These are phyloP conservation scores for Dioctria rufipes DNA, from an alignment of 2,888 invertebrate species.

Conservation along the genomic window DNA sequence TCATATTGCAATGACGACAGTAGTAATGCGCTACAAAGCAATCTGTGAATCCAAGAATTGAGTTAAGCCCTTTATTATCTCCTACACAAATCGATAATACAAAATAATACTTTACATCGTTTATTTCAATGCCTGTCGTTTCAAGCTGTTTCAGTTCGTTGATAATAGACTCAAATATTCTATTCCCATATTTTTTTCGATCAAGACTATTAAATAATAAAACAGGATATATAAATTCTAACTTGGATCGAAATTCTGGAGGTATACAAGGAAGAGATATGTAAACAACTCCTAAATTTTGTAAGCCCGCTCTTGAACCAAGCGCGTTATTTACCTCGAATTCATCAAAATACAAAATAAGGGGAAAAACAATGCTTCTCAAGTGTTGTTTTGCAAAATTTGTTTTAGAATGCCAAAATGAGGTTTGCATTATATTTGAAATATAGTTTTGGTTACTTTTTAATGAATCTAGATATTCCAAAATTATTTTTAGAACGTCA, in stretches of 20 bases:
- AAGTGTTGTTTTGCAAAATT: no score
- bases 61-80: conserved; percentile 60
- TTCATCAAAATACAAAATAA: no score
- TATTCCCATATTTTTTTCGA: conserved; percentile 51
- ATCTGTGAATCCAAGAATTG: conserved; percentile 41
- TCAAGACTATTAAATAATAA: conserved; percentile 54
- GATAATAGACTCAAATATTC: conserved; percentile 47
- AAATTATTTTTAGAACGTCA: not conserved
- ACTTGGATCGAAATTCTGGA: conserved; percentile 29
- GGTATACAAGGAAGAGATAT: conserved; percentile 46
- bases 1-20: conserved; percentile 56
- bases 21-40: conserved; percentile 55
- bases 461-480: not conserved
- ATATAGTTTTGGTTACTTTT: not conserved
- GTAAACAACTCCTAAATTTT: conserved; percentile 55
- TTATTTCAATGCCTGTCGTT: conserved; percentile 32
- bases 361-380: no score
- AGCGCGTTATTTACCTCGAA: not conserved
- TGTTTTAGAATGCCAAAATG: no score
- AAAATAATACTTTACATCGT: conserved; percentile 56
- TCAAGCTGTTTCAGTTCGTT: conserved; percentile 36
- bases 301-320: conserved; percentile 54
- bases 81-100: conserved; percentile 58
- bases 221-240: conserved; percentile 40
- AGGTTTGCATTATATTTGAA: not conserved